Evolutionary conservation across 2,888 invertebrate species (phyloP).

Genomic region (Lymantria dispar): DNA sequence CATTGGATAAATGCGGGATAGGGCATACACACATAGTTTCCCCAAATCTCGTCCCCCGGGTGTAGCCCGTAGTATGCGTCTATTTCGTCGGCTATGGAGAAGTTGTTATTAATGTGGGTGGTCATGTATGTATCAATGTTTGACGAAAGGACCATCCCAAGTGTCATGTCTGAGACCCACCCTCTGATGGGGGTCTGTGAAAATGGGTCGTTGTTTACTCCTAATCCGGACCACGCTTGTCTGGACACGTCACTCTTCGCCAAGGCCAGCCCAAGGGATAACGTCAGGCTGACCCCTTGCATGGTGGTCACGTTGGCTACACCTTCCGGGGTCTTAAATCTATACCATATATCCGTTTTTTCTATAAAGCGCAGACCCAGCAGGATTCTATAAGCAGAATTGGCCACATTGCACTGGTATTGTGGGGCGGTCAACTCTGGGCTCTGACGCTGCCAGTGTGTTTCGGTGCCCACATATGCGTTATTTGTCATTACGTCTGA

Average conservation of each 20-base stretch:
- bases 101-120: background rate
- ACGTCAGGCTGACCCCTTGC: constrained; percentile 7
- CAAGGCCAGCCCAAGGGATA: constrained; percentile 5
- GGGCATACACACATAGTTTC: constrained; percentile 1
- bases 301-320: constrained; percentile 7
- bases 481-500: background rate
- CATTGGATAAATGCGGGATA: constrained; percentile 3
- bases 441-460: background rate
- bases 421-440: background rate
- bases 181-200: constrained; percentile 6
- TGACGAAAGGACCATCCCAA: background rate
- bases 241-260: constrained; percentile 4
- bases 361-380: constrained; percentile 1
- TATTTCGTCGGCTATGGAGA: background rate
- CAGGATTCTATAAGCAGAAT: constrained; percentile 6
- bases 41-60: background rate
- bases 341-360: constrained; percentile 6
- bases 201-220: constrained; percentile 3
- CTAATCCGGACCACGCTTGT: constrained; percentile 4
- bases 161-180: background rate
- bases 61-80: background rate
- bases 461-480: background rate
- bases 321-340: constrained; percentile 4
- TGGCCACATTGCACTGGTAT: constrained; percentile 9
- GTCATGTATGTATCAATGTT: background rate